These are phyloP conservation scores for Stomatorhinus walkeri DNA, from an alignment of 2,797 vertebrate genomes.

Conservation along the genomic window DNA sequence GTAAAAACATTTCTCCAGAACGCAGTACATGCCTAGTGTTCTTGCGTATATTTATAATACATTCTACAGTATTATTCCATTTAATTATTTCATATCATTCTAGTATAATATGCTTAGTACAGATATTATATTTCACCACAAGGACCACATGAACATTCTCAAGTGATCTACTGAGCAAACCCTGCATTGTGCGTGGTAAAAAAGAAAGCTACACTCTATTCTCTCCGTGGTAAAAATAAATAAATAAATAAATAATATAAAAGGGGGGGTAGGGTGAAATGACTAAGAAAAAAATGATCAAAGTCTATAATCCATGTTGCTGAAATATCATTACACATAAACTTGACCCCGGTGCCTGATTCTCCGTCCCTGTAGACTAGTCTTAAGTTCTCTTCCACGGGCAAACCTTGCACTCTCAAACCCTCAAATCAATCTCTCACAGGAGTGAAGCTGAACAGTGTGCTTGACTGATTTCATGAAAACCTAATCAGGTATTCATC, in stretches of 20 bases:
- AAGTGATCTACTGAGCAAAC: neutral
- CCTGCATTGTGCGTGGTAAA: neutral
- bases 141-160: neutral
- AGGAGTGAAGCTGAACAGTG: slow-evolving; percentile 70
- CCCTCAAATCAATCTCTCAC: slow-evolving; percentile 89
- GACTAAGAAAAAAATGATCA: slow-evolving; percentile 88
- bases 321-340: slow-evolving; percentile 97
- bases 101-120: neutral
- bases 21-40: neutral
- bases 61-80: neutral
- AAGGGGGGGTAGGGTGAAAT: neutral
- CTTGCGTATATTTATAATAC: neutral
- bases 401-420: slow-evolving; percentile 69
- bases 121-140: neutral
- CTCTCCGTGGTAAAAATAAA: slow-evolving; percentile 56
- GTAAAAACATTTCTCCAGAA: neutral
- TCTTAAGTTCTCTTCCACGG: slow-evolving; percentile 62
- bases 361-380: slow-evolving; percentile 74
- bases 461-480: slow-evolving; percentile 97
- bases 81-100: neutral
- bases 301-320: slow-evolving; percentile 83
- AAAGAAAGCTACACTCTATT: slow-evolving; percentile 39
- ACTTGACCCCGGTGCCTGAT: slow-evolving; percentile 82
- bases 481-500: slow-evolving; percentile 99
- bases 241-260: neutral